Evolutionary conservation across 2,888 invertebrate species (phyloP).

Genomic region (Synergus laeviventris): DNA sequence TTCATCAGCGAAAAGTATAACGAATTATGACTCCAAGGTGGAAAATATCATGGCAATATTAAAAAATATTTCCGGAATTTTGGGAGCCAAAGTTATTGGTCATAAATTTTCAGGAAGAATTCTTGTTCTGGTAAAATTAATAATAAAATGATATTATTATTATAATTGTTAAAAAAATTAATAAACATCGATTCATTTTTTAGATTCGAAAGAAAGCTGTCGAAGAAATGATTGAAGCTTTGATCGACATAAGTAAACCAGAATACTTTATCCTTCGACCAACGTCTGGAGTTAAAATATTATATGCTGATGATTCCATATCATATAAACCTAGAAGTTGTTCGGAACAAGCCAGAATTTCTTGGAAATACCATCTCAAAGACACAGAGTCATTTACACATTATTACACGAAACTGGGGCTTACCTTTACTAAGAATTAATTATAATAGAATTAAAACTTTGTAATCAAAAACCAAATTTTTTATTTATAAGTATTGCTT

Average conservation of each 20-base stretch:
- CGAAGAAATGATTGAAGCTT: not conserved
- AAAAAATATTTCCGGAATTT: constrained; percentile 7
- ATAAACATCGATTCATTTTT: not conserved
- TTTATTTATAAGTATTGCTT: not conserved
- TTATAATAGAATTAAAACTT: not conserved
- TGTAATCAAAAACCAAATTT: not conserved
- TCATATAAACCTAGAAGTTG: not conserved
- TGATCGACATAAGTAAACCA: not conserved
- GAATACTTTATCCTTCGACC: not conserved
- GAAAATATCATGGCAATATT: not conserved
- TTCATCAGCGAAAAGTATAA: not conserved
- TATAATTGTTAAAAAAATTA: not conserved
- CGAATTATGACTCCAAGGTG: not conserved
- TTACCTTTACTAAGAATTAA: not conserved
- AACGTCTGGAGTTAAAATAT: not conserved
- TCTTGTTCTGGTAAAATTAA: constrained; percentile 3
- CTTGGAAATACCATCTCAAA: not conserved
- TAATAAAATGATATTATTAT: not conserved
- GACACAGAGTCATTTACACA: not conserved
- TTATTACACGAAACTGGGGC: not conserved
- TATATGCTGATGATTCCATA: not conserved
- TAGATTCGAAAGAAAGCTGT: not conserved
- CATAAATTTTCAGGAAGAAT: constrained; percentile 1
- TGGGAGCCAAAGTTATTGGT: constrained; percentile 8
- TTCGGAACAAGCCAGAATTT: not conserved